Evolutionary conservation across 2,113 vertebrate genomes (phyloP).

Genomic region (Rhadina sibilatrix): DNA sequence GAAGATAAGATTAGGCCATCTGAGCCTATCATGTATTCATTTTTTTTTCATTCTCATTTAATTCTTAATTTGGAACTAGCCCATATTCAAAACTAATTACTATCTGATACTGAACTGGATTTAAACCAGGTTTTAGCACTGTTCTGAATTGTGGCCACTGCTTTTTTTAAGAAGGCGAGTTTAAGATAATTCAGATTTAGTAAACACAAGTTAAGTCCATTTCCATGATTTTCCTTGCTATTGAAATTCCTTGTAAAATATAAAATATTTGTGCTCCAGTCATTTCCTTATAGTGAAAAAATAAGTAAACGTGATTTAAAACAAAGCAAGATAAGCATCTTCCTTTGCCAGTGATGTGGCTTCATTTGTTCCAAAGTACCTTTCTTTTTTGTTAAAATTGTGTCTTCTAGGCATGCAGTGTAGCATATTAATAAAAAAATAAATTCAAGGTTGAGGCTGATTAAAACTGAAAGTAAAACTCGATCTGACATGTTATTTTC

Average conservation of each 20-base stretch:
- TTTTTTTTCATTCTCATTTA: background rate
- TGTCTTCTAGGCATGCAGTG: background rate
- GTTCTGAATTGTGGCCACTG: background rate
- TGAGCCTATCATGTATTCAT: background rate
- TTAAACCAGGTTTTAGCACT: background rate
- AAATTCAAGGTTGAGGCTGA: slow-evolving; percentile 18
- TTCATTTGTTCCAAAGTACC: background rate
- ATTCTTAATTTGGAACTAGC: background rate
- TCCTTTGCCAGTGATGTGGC: background rate
- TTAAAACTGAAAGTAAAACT: background rate
- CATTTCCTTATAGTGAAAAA: background rate
- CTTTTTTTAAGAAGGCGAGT: background rate
- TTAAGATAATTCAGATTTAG: background rate
- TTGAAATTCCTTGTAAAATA: background rate
- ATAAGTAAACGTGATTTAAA: background rate
- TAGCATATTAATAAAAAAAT: slow-evolving; percentile 18
- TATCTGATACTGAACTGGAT: background rate
- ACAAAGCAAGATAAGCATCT: background rate
- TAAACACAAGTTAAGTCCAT: background rate
- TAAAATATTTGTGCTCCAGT: background rate
- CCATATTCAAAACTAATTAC: background rate
- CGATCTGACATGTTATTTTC: slow-evolving; percentile 13
- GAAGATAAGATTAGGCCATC: background rate
- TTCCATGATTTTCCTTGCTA: background rate
- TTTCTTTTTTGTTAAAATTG: background rate